Percentiles rank a stretch among this genome's conserved stretches.
Evolutionary conservation across 2,113 vertebrate species (phyloP).

Genomic region (Notiomystis cincta): DNA sequence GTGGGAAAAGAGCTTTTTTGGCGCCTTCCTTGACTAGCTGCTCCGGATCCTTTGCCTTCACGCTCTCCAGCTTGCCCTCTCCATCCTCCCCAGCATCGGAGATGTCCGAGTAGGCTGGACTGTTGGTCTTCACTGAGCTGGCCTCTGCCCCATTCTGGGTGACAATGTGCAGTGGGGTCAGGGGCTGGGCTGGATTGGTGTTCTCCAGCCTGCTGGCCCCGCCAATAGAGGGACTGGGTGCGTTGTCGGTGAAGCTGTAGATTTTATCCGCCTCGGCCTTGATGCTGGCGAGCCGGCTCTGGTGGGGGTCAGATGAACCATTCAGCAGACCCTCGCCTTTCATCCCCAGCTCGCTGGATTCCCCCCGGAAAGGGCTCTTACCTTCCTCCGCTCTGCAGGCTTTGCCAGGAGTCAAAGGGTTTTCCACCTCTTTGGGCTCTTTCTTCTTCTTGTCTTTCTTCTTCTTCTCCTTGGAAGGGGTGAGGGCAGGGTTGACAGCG

Average conservation of each 20-base stretch:
- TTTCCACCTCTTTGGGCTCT: constrained; percentile 90
- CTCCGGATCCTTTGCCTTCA: constrained; percentile 87
- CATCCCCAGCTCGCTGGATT: constrained; percentile 76
- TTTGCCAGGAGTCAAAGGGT: constrained; percentile 86
- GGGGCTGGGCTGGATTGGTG: constrained; percentile 79
- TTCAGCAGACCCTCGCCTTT: constrained; percentile 91
- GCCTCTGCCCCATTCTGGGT: constrained; percentile 95
- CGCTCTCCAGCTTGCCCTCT: constrained; percentile 86
- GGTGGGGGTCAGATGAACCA: constrained; percentile 89
- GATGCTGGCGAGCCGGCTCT: constrained; percentile 95
- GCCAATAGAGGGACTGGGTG: constrained; percentile 93
- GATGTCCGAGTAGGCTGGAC: constrained; percentile 96
- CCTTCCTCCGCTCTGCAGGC: constrained; percentile 86
- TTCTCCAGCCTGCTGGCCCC: constrained; percentile 89
- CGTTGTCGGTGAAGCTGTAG: constrained; percentile 97
- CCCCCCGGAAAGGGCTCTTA: constrained; percentile 89
- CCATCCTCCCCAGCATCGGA: constrained; percentile 96
- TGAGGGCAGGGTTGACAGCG: constrained; percentile 81
- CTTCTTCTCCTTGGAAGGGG: constrained; percentile 95
- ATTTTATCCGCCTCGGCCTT: constrained; percentile 98
- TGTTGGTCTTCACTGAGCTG: constrained; percentile 93
- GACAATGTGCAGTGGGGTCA: constrained; percentile 86
- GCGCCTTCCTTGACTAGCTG: constrained; percentile 88
- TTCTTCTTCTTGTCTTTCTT: constrained; percentile 99
- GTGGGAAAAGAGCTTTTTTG: constrained; percentile 91